Evolutionary conservation across 2,797 vertebrate species (phyloP).

Genomic region (Paedocypris micromegethes): DNA sequence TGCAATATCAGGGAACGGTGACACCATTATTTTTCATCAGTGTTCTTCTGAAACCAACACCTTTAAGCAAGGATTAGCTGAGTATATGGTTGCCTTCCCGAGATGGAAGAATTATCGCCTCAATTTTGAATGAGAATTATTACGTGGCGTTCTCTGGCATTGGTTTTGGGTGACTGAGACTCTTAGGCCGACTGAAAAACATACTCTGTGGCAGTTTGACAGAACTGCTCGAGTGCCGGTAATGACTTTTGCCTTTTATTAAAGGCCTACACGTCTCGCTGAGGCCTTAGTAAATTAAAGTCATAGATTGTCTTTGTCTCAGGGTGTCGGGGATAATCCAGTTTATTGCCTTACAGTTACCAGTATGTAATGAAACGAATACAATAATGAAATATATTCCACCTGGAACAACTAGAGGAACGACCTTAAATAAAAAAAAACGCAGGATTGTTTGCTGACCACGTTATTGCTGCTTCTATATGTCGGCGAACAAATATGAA

Average conservation of each 20-base stretch:
- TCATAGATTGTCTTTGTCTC: background rate
- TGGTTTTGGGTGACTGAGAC: background rate
- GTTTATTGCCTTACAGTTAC: slow-evolving; percentile 3
- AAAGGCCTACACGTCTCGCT: background rate
- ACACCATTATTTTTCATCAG: slow-evolving; percentile 78
- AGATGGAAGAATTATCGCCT: slow-evolving; percentile 26
- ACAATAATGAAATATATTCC: slow-evolving; percentile 6
- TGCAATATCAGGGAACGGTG: slow-evolving; percentile 70
- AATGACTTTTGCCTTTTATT: background rate
- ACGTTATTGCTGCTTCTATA: background rate
- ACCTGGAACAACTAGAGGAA: background rate
- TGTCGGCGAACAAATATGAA: too few species aligned
- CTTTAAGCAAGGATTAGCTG: slow-evolving; percentile 59
- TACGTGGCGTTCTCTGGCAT: slow-evolving; percentile 8
- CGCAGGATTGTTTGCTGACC: background rate
- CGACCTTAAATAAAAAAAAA: too few species aligned
- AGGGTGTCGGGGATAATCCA: background rate
- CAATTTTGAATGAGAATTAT: slow-evolving; percentile 32
- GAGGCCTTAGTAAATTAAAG: background rate
- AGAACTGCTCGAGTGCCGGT: background rate
- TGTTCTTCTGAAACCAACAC: slow-evolving; percentile 56
- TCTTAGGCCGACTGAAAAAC: too few species aligned
- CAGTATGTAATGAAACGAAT: background rate
- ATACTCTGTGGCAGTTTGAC: background rate
- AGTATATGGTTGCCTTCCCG: slow-evolving; percentile 55